Conservation (phyloP, 2,888 invertebrate species). For the Drosophila yooni region DNA sequence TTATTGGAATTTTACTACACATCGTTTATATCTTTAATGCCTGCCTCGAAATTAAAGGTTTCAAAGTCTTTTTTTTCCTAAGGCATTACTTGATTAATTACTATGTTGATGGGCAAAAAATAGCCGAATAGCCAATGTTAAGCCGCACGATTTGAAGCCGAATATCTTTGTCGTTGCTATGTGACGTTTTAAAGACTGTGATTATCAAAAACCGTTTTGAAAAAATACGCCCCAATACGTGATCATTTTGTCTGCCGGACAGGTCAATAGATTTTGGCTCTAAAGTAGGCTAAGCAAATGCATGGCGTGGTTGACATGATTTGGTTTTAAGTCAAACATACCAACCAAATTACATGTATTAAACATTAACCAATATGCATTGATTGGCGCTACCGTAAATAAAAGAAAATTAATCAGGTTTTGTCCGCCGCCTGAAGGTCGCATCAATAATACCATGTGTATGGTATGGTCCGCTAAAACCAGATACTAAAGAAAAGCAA, state of each 20-base stretch:
- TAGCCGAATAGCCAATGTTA: slow-evolving; percentile 20
- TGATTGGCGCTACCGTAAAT: slow-evolving; percentile 60
- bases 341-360: slow-evolving; percentile 67
- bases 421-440: slow-evolving; percentile 51
- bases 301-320: slow-evolving; percentile 47
- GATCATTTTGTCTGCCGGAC: slow-evolving; percentile 14
- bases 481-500: slow-evolving; percentile 41
- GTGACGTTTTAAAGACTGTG: slow-evolving; percentile 30
- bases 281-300: slow-evolving; percentile 72
- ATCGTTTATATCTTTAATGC: slow-evolving; percentile 14
- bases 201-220: slow-evolving; percentile 38
- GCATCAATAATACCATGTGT: slow-evolving; percentile 23
- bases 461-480: slow-evolving; percentile 27
- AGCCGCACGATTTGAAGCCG: slow-evolving; percentile 27
- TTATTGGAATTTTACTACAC: slow-evolving; percentile 14
- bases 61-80: slow-evolving; percentile 4
- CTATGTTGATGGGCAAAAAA: slow-evolving; percentile 16
- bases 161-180: slow-evolving; percentile 11
- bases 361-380: slow-evolving; percentile 66
- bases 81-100: slow-evolving; percentile 48
- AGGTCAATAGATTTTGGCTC: slow-evolving; percentile 34
- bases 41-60: slow-evolving; percentile 20
- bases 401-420: slow-evolving; percentile 66
- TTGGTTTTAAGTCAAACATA: slow-evolving; percentile 65
- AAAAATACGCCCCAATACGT: slow-evolving; percentile 34